A percentile compares a stretch with the other conserved stretches of the same genome.
Evolutionary conservation across 92 coral and sea anemone genomes (phyloP).

Genomic region (Isaurus tuberculatus): DNA sequence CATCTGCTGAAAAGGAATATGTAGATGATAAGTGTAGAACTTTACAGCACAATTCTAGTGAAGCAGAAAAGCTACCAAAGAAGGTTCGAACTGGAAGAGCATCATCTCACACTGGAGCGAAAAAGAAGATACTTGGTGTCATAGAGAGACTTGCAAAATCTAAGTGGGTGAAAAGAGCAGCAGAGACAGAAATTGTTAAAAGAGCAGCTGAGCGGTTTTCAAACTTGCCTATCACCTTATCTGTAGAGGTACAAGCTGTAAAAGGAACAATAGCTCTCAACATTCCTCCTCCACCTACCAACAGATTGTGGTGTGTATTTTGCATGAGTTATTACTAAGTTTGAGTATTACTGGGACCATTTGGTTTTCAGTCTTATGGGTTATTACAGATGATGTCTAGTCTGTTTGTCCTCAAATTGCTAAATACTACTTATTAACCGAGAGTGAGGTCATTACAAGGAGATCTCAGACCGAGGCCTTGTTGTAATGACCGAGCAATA

Average conservation of each 20-base stretch:
- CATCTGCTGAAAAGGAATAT: slow-evolving; percentile 46
- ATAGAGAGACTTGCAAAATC: slow-evolving; percentile 96
- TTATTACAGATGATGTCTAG: no score
- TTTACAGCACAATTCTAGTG: slow-evolving; percentile 70
- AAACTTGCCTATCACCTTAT: slow-evolving; percentile 88
- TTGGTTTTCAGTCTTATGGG: no score
- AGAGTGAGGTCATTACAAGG: no score
- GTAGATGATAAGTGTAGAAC: slow-evolving; percentile 45
- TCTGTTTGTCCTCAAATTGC: no score
- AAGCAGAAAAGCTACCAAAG: slow-evolving; percentile 59
- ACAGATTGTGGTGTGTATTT: slow-evolving; percentile 90
- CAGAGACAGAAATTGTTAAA: slow-evolving; percentile 93
- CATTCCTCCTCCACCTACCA: slow-evolving; percentile 98
- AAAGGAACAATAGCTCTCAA: slow-evolving; percentile 93
- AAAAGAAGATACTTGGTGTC: slow-evolving; percentile 85
- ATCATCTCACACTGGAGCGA: slow-evolving; percentile 64
- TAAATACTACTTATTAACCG: no score
- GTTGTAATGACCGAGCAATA: no score
- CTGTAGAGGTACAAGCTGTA: slow-evolving; percentile 87
- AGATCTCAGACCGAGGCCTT: no score
- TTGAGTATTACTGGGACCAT: no score
- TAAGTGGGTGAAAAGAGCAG: slow-evolving; percentile 99
- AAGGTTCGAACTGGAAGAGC: slow-evolving; percentile 45
- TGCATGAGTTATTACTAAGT: background rate
- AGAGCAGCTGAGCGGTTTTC: slow-evolving; percentile 98